These are phyloP conservation scores for Hydrolagus colliei DNA, from an alignment of 2,797 vertebrate genomes.

Conservation along the genomic window DNA sequence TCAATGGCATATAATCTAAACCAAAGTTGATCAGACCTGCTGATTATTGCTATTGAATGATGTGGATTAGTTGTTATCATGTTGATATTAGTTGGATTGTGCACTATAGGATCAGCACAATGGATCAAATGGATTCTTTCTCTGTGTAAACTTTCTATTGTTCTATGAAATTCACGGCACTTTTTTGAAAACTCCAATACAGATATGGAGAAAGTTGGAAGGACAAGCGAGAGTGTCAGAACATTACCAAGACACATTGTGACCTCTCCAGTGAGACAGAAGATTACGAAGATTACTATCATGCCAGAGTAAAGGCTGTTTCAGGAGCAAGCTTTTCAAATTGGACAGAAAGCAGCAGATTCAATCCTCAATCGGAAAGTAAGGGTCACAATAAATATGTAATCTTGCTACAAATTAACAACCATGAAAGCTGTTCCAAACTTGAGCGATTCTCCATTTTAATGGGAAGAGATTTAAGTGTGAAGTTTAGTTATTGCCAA, in stretches of 20 bases:
- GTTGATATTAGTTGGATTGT: not conserved
- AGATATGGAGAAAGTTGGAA: conserved; percentile 60
- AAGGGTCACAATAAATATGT: conserved; percentile 40
- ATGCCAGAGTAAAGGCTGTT: conserved; percentile 54
- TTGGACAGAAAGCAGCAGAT: conserved; percentile 53
- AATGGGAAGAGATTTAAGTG: not conserved
- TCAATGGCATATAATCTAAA: not conserved
- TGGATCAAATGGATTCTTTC: too few species aligned
- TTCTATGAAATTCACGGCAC: not conserved
- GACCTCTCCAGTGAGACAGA: conserved; percentile 59
- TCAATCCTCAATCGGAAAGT: conserved; percentile 60
- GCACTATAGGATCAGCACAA: too few species aligned
- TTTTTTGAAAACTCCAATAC: not conserved
- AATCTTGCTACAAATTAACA: not conserved
- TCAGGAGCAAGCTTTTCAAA: conserved; percentile 46
- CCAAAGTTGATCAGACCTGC: not conserved
- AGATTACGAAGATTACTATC: conserved; percentile 52
- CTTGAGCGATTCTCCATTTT: not conserved
- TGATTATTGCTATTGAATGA: not conserved
- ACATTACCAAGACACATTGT: conserved; percentile 55
- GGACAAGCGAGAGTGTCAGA: conserved; percentile 52
- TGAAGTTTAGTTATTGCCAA: too few species aligned
- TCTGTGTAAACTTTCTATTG: too few species aligned
- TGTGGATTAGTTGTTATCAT: not conserved
- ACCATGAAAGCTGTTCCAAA: not conserved